These are phyloP conservation scores for Cossypha dichroa DNA, from an alignment of 2,797 vertebrate genomes.

Conservation along the genomic window DNA sequence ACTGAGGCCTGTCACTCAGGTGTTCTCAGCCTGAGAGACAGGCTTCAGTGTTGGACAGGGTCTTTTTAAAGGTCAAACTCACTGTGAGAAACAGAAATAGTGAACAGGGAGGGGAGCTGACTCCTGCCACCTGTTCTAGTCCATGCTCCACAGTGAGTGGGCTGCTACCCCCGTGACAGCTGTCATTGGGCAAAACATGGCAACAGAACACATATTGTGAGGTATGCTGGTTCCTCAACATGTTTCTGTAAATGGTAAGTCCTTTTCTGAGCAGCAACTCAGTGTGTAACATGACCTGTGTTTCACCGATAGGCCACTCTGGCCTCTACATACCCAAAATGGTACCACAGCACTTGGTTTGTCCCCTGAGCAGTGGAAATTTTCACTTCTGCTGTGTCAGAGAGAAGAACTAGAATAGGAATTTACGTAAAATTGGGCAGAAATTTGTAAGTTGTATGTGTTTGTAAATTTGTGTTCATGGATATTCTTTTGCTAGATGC, in stretches of 20 bases:
- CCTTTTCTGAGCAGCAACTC: not conserved
- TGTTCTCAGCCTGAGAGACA: not conserved
- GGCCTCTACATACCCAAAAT: not conserved
- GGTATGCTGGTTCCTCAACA: not conserved
- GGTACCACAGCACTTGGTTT: not conserved
- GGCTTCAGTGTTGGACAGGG: not conserved
- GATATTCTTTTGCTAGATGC: slow-evolving; percentile 75
- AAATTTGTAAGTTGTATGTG: slow-evolving; percentile 69
- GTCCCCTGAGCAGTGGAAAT: not conserved
- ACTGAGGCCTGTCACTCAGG: not conserved
- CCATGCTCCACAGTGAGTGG: fast-evolving
- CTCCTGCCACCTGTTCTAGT: not conserved
- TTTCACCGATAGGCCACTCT: not conserved
- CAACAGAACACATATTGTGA: not conserved
- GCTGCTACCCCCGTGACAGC: not conserved
- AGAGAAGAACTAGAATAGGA: not conserved
- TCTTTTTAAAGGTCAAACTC: not conserved
- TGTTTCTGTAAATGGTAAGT: not conserved
- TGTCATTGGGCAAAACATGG: not conserved
- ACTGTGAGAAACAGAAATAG: not conserved
- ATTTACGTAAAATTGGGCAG: not conserved
- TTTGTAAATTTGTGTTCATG: slow-evolving; percentile 79
- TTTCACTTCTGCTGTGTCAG: not conserved
- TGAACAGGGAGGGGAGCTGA: not conserved
- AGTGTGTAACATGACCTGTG: not conserved